Conservation (phyloP, 2,888 invertebrate genomes). For the Chaetoderma sp. region DNA sequence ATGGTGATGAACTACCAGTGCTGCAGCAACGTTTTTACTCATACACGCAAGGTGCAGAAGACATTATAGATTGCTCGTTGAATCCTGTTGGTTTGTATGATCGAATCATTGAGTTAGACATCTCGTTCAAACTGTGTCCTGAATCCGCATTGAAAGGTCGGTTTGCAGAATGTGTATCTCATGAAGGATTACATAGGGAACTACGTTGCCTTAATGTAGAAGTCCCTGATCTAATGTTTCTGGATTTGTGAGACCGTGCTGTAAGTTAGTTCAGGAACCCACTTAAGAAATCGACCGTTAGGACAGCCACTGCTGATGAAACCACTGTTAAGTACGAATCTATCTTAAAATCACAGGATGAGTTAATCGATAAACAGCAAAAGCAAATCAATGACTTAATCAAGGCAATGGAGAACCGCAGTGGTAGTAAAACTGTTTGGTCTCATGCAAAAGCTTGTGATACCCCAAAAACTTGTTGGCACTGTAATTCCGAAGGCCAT, state of each 20-base stretch:
- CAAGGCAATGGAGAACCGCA: not conserved
- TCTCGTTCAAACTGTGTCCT: not conserved
- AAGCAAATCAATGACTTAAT: not conserved
- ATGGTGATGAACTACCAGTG: constrained; percentile 8
- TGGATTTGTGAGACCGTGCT: constrained; percentile 10
- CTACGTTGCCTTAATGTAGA: constrained; percentile 8
- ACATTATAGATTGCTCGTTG: constrained; percentile 11
- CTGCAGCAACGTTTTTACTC: constrained; percentile 12
- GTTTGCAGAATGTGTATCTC: constrained; percentile 10
- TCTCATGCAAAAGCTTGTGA: not conserved
- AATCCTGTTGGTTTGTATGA: constrained; percentile 16
- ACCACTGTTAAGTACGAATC: not conserved
- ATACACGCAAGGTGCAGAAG: constrained; percentile 10
- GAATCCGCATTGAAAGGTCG: constrained; percentile 9
- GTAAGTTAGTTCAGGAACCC: constrained; percentile 6
- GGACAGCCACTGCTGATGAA: not conserved
- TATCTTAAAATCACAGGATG: not conserved
- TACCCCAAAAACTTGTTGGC: not conserved
- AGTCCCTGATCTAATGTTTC: constrained; percentile 3
- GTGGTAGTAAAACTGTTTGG: not conserved
- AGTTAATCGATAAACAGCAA: not conserved
- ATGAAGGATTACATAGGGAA: constrained; percentile 10
- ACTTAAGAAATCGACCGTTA: too few relatives aligned
- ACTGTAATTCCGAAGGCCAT: not conserved
- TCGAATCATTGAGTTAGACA: constrained; percentile 5